Evolutionary conservation across 1,140 invertebrate species (phyloP), one percentile per base, ranked within the genome.

Genomic region (Centruroides vittatus): DNA sequence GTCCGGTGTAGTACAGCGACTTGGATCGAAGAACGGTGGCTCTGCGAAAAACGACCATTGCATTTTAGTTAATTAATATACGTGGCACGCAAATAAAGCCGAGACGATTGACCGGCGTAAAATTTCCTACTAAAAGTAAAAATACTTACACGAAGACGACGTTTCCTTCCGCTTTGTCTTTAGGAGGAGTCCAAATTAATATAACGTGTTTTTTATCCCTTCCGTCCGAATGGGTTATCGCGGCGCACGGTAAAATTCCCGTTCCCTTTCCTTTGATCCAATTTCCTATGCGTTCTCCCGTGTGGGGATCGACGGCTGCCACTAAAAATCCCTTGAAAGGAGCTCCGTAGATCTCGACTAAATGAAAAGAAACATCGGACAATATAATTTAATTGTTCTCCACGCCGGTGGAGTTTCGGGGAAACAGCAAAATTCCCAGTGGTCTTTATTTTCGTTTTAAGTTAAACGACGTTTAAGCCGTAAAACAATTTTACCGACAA

Each of bases 251-350:
- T 12, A 67, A n/a, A 23, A 58, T 55, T 12, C 55, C 52, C 3
- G 67, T 66, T 5, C 67, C 67, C 61, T 65, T 67, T 12, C 66
- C 62, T 62, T 62, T 60, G 11, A 58, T 55, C 59, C 60, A 67
- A 12, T 57, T 47, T 10, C 67, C 67, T 34, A 67, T 67, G 13
- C 65, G 53, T 59, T 67, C 62, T 23, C 63, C 55, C 3, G 62
- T 65, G 5, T 57, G 48, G 3, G 67, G 67, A 61, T 67, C 67
- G 53, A 67, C 61, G 1, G 67, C 67, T 4, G 61, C 60, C 4
- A 67, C 59, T 6, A 67, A 46, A 54, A 67, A 67, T 11, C 67
- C 67, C 51, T 66, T 67, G 56, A 67, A 67, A 5, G 62, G 55
- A 4, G 62, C 54, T 34, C 67, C 67, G 35, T 51, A 48, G 35